Percentiles rank a stretch among this genome's conserved stretches.
Evolutionary conservation across 2,888 invertebrate genomes (phyloP).

Genomic region (Crossocerus cetratus): DNA sequence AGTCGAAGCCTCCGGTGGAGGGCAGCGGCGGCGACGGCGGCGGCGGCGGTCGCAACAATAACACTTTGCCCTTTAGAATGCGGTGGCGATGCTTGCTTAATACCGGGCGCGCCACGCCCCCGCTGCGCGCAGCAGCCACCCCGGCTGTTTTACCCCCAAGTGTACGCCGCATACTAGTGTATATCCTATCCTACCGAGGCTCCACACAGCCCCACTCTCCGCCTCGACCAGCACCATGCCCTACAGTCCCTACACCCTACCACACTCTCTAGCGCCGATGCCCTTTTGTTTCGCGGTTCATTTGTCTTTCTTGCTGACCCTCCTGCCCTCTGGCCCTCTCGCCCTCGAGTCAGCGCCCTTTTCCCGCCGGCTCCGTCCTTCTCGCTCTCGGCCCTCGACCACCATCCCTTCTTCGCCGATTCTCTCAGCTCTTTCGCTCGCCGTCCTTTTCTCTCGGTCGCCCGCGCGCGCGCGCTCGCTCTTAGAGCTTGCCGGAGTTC

Average conservation of each 20-base stretch:
- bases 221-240: constrained; percentile 20
- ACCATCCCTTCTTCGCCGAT: too few relatives aligned
- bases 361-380: constrained; percentile 25
- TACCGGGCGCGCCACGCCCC: constrained; percentile 73
- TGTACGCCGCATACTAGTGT: constrained; percentile 4
- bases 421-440: constrained; percentile 2
- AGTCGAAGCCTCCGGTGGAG: constrained; percentile 62
- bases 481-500: too few relatives aligned
- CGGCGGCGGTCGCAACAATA: constrained; percentile 68
- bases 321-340: background rate
- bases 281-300: constrained; percentile 76
- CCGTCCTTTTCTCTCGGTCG: constrained; percentile 8
- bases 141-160: constrained; percentile 8
- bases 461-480: background rate
- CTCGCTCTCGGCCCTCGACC: background rate
- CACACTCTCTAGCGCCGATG: constrained; percentile 57
- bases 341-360: too few relatives aligned
- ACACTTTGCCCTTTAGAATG: constrained; percentile 67
- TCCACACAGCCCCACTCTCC: constrained; percentile 30
- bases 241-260: constrained; percentile 31
- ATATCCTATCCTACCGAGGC: too few relatives aligned
- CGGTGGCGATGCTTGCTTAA: constrained; percentile 67
- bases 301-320: constrained; percentile 69
- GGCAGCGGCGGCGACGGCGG: constrained; percentile 61
- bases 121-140: constrained; percentile 19